A percentile compares a stretch with the other conserved stretches of the same genome.
Evolutionary conservation across 2,888 invertebrate species (phyloP).

Genomic region (Tupiocoris notatus): DNA sequence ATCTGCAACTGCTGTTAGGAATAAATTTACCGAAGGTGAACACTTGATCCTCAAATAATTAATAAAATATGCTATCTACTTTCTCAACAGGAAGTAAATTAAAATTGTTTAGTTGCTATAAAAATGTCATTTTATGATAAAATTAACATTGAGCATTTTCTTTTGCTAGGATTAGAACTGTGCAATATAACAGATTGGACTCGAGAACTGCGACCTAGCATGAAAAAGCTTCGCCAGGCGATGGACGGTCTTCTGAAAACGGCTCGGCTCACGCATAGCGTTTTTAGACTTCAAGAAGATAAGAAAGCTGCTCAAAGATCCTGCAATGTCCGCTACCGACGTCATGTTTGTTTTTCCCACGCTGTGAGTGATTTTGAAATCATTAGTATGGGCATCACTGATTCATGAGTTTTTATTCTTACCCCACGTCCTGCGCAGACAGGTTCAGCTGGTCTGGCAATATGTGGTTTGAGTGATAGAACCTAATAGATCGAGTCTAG

Average conservation of each 20-base stretch:
- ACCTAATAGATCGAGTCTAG: too few species aligned
- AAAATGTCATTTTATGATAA: too few species aligned
- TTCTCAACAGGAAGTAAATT: too few species aligned
- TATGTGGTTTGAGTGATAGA: too few species aligned
- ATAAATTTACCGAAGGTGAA: slow-evolving; percentile 68
- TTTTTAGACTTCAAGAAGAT: slow-evolving; percentile 77
- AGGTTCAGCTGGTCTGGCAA: too few species aligned
- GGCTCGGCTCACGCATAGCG: slow-evolving; percentile 77
- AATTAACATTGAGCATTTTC: too few species aligned
- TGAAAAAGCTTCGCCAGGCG: slow-evolving; percentile 75
- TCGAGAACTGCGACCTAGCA: slow-evolving; percentile 72
- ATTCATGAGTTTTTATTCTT: too few species aligned
- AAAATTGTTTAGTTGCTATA: too few species aligned
- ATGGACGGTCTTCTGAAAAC: slow-evolving; percentile 75
- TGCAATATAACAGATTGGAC: slow-evolving; percentile 72
- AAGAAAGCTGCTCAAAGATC: slow-evolving; percentile 71
- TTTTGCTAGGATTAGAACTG: slow-evolving; percentile 58
- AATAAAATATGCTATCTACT: too few species aligned
- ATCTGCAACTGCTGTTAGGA: slow-evolving; percentile 55
- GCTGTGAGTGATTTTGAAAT: slow-evolving; percentile 79
- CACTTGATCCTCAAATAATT: too few species aligned
- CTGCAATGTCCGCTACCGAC: slow-evolving; percentile 71
- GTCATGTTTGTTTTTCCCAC: slow-evolving; percentile 90
- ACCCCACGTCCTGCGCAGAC: too few species aligned
- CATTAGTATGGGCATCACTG: too few species aligned